Base-by-base conservation (phyloP, 2,797 vertebrate species). In the Taenioides sp. region DNA sequence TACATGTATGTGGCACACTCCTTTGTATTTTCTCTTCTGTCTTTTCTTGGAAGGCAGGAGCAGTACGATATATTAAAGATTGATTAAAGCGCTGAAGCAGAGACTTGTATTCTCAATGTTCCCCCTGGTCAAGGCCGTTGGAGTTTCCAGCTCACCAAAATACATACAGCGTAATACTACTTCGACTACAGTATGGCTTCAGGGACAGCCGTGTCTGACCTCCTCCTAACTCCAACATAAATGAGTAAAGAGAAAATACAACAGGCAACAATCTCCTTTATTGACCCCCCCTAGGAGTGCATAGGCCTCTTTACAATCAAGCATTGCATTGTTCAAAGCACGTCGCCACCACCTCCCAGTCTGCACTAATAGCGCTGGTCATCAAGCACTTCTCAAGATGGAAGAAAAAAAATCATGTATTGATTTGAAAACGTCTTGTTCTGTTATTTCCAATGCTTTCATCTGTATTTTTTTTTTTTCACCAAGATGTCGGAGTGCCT, bases 351-450 rank as follows among this genome's bases (percentile, higher is more conserved):
- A 58, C 83, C 82, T 80, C 82, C 67, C 59, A 59, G 79, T 78
- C 81, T 61, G 80, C 82, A 86, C 78, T 90, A 85, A 90, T 86
- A 76, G 86, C 40, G 59, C 65, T 78, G 87, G 89, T 90, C 88
- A 91, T 91, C 89, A 91, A 85, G 86, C 80, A 77, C 86, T 74
- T 77, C 81, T 86, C 82, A 86, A 68, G 79, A 87, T 72, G 75
- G 58, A 47, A 43, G 22, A 72, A 60, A 47, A 66, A 80, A 75
- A 84, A 83, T 84, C 80, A 83, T 49, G 73, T 92, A 92, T 92
- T 90, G 91, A 92, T 91, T 87, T 80, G 76, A 89, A 89, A 91
- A 91, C 87, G 87, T 87, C 88, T 86, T 87, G 87, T 89, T 92
- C 81, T 88, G 85, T 92, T 90, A 86, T 89, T 89, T 90, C 83